These are phyloP conservation scores for Listronotus oregonensis DNA, from an alignment of 1,140 invertebrate genomes.

Conservation along the genomic window DNA sequence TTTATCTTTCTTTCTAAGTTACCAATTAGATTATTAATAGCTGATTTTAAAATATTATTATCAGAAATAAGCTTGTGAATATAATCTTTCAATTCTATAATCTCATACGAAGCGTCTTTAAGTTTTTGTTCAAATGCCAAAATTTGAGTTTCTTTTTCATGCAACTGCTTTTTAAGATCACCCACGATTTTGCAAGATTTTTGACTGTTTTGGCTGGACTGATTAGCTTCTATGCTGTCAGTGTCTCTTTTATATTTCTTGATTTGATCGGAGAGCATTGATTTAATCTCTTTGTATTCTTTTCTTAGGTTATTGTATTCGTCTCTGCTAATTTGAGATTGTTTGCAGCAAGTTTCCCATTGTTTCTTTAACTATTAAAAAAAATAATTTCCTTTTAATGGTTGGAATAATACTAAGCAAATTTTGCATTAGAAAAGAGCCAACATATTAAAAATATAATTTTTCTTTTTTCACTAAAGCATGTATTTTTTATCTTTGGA, in stretches of 20 bases:
- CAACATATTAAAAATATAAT: no score
- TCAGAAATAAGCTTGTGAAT: constrained; percentile 20
- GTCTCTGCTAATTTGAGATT: constrained; percentile 21
- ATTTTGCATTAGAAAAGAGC: no score
- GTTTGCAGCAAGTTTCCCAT: constrained; percentile 17
- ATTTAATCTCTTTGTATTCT: constrained; percentile 34
- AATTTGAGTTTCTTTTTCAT: constrained; percentile 15
- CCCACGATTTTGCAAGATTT: constrained; percentile 5
- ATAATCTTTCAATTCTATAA: constrained; percentile 31
- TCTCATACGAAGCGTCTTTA: constrained; percentile 20
- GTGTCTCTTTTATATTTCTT: constrained; percentile 17
- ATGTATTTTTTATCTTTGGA: no score
- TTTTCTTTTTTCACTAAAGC: no score
- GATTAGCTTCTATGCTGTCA: neutral
- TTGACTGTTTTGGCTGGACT: neutral
- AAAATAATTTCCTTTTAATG: no score
- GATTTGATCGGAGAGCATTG: constrained; percentile 26
- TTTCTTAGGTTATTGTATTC: constrained; percentile 28
- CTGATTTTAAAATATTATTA: constrained; percentile 24
- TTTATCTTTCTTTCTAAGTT: constrained; percentile 30
- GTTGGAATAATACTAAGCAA: no score
- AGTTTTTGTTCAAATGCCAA: constrained; percentile 11
- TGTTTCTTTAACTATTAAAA: constrained; percentile 12
- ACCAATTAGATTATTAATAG: constrained; percentile 24
- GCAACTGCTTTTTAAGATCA: neutral